These are phyloP conservation scores for Tyrophagus putrescentiae DNA, from an alignment of 1,140 invertebrate genomes.

Conservation along the genomic window DNA sequence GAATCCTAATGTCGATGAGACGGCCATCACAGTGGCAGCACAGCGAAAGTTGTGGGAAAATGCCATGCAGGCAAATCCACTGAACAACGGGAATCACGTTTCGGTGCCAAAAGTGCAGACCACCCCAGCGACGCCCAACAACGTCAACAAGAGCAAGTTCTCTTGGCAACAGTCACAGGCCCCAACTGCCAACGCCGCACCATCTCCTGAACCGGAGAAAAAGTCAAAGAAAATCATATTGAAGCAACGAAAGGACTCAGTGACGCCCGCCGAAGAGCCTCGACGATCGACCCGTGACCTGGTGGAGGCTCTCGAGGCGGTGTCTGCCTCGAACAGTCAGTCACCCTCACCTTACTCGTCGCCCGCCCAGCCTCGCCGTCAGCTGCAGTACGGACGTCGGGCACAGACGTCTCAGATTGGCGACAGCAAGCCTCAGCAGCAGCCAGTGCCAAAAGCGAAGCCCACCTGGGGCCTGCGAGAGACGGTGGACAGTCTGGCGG, in stretches of 20 bases:
- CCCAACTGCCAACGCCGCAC: neutral
- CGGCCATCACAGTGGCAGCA: conserved; percentile 5
- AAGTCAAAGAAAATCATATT: conserved; percentile 13
- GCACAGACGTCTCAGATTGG: neutral
- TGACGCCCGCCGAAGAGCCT: neutral
- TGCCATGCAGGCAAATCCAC: neutral
- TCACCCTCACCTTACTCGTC: neutral
- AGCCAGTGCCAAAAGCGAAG: neutral
- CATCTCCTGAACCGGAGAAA: conserved; percentile 12
- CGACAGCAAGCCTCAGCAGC: neutral
- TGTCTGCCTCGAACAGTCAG: neutral
- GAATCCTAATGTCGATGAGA: conserved; percentile 14
- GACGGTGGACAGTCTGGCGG: neutral
- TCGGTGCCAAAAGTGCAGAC: neutral
- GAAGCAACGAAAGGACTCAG: neutral
- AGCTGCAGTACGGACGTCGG: neutral
- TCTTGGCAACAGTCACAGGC: neutral
- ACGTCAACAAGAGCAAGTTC: neutral
- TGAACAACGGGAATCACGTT: too few relatives aligned
- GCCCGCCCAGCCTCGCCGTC: neutral
- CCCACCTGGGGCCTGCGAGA: conserved; percentile 12
- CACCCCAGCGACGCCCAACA: conserved; percentile 2
- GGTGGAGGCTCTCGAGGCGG: neutral
- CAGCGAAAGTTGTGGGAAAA: conserved; percentile 6
- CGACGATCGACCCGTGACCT: conserved; percentile 18